Evolutionary conservation across 2,113 vertebrate genomes (phyloP).

Genomic region (Prinia subflava): DNA sequence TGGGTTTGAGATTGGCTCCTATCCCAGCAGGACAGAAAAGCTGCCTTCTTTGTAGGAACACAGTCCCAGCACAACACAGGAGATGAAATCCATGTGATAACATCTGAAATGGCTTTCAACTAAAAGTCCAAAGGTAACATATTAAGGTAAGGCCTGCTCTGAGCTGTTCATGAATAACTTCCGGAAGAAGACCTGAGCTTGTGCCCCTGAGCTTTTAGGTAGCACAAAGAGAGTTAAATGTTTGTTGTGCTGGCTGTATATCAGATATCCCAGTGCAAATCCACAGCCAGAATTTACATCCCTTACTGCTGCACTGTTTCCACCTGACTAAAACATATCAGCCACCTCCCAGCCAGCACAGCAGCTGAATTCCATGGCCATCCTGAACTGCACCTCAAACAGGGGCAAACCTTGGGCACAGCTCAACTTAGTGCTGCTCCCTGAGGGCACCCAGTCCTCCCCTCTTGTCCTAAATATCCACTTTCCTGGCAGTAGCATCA

Average conservation of each 20-base stretch:
- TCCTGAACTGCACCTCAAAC: neutral
- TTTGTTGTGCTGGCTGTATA: neutral
- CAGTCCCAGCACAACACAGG: conserved; percentile 33
- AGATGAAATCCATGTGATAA: conserved; percentile 33
- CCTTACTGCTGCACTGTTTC: neutral
- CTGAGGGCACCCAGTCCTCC: neutral
- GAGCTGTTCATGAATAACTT: neutral
- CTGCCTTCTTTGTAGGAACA: neutral
- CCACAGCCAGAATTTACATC: neutral
- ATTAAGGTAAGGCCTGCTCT: neutral
- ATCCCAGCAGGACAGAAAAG: conserved; percentile 31
- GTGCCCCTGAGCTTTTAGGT: neutral
- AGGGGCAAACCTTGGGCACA: neutral
- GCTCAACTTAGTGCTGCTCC: neutral
- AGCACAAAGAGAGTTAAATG: neutral
- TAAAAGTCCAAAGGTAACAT: neutral
- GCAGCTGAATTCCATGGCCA: neutral
- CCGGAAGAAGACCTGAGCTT: neutral
- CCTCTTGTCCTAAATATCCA: neutral
- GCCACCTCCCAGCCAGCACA: neutral
- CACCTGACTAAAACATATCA: neutral
- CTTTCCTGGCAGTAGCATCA: neutral
- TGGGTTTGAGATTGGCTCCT: conserved; percentile 31
- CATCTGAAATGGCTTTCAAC: conserved; percentile 8
- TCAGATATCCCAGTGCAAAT: neutral